A percentile compares a stretch with the other conserved stretches of the same genome.
phyloP scores from a whole-genome alignment of 2,797 vertebrate genomes.

The Leptatherina wallacei region DNA sequence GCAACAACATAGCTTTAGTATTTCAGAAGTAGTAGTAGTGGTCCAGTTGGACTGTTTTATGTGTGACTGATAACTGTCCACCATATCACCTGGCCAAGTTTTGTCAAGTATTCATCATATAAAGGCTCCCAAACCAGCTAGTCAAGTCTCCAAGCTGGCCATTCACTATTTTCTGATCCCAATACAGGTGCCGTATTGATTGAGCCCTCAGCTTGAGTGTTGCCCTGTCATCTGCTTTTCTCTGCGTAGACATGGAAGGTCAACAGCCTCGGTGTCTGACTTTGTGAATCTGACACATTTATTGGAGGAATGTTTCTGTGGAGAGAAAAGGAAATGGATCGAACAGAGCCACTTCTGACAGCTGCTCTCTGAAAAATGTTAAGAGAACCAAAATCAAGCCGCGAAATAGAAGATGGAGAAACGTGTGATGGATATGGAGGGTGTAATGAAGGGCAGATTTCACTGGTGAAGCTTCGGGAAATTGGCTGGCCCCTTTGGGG shows the following conservation, averaged over 20 bases:
- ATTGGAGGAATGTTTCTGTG: slow-evolving; percentile 47
- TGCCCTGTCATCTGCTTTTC: slow-evolving; percentile 44
- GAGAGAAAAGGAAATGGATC: slow-evolving; percentile 35
- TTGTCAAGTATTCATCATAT: background rate
- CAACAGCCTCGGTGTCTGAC: slow-evolving; percentile 47
- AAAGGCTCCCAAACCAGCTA: slow-evolving; percentile 3
- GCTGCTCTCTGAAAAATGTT: slow-evolving; percentile 26
- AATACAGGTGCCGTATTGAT: slow-evolving; percentile 64
- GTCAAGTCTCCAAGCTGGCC: slow-evolving; percentile 43
- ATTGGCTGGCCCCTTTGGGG: slow-evolving; percentile 58
- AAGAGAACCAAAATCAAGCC: slow-evolving; percentile 41
- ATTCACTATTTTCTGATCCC: slow-evolving; percentile 50
- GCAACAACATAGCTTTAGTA: background rate
- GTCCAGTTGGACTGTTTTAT: background rate
- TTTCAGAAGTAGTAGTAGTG: background rate
- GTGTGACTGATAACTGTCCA: background rate
- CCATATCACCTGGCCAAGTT: background rate
- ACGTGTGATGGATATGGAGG: slow-evolving; percentile 14
- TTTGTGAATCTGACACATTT: slow-evolving; percentile 50
- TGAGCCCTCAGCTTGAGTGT: slow-evolving; percentile 66
- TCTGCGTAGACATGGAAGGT: slow-evolving; percentile 57
- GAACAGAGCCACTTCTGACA: slow-evolving; percentile 53
- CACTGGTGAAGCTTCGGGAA: slow-evolving; percentile 53
- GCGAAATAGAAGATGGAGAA: slow-evolving; percentile 27
- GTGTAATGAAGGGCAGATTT: slow-evolving; percentile 65